Evolutionary conservation across 2,888 invertebrate genomes (phyloP), one percentile per base, ranked within the genome.

Genomic region (Euzophera pinguis): DNA sequence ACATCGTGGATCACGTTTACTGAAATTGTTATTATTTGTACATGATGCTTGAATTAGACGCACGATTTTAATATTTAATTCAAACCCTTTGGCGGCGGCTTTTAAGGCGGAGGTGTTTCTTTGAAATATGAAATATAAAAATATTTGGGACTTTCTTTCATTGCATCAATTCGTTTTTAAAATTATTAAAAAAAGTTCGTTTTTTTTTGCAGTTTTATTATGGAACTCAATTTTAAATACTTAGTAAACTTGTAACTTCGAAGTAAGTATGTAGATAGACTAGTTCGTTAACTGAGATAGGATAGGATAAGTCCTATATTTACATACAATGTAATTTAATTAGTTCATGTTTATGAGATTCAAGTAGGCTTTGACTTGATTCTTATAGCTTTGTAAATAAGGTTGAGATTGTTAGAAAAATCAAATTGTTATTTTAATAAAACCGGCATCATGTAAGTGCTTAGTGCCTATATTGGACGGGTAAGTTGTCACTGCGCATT

Each of bases 401-500:
- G 64, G 61, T 53, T 56, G 55, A 64, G 54, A 60, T 63, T 67
- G 47, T 45, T 50, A 56, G 51, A 32, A 37, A 42, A 38, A 13
- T 62, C 22, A 22, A 60, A 74, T 83, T 86, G 84, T 85, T 84
- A 84, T 89, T 87, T 79, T 88, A 85, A 85, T 84, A 76, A 75
- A 74, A 82, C 78, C 63, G 59, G 66, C 64, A 67, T 59, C 72
- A 79, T n/a, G 74, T 73, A 67, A 32, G 32, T 8, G 8, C 32
- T 32, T n/a, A n/a, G n/a, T n/a, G 32, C 32, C 69, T 74, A 74
- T 73, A 68, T 69, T 73, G 83, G 83, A 84, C 81, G 81, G 84
- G 84, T 81, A 76, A 81, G 75, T 80, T 85, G 85, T 85, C 81
- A 83, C 80, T 78, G 22, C 83, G 78, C 85, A 87, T 84, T 88